A percentile compares a stretch with the other conserved stretches of the same genome.
Conservation (phyloP, 1,140 invertebrate genomes). For the Eciton burchellii region DNA sequence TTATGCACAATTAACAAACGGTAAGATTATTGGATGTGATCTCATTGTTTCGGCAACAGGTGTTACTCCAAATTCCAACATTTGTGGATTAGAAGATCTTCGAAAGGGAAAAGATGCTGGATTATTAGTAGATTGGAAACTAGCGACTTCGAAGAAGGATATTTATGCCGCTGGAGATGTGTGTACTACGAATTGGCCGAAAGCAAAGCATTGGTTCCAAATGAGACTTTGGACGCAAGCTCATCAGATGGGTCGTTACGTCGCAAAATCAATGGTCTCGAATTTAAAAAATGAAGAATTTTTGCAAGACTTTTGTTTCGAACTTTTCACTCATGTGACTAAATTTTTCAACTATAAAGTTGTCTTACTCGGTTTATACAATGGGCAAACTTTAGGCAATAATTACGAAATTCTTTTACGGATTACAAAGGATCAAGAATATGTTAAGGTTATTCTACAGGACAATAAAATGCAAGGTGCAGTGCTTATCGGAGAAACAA, state of each 20-base stretch:
- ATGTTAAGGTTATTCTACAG: slow-evolving; percentile 95
- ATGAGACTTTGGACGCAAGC: slow-evolving; percentile 99
- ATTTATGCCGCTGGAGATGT: slow-evolving; percentile 98
- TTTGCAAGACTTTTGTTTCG: slow-evolving; percentile 97
- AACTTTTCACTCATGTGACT: slow-evolving; percentile 98
- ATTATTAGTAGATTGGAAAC: slow-evolving; percentile 93
- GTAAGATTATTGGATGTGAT: slow-evolving; percentile 93
- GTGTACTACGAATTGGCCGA: slow-evolving; percentile 92
- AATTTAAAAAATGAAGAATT: slow-evolving; percentile 88
- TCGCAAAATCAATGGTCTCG: slow-evolving; percentile 95
- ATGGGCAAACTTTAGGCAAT: slow-evolving; percentile 94
- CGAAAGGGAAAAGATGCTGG: slow-evolving; percentile 90
- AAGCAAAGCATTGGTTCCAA: slow-evolving; percentile 96
- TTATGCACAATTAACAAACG: slow-evolving; percentile 91
- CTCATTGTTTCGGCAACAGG: slow-evolving; percentile 98
- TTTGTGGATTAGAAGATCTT: slow-evolving; percentile 86
- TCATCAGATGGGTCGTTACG: slow-evolving; percentile 97
- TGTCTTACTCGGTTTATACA: slow-evolving; percentile 96
- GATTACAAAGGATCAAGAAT: slow-evolving; percentile 93
- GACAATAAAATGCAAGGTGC: slow-evolving; percentile 96
- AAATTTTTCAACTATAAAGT: slow-evolving; percentile 98
- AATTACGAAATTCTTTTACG: slow-evolving; percentile 96
- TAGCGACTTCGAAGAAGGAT: slow-evolving; percentile 92
- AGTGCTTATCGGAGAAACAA: slow-evolving; percentile 98
- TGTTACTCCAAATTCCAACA: slow-evolving; percentile 90